A percentile compares a stretch with the other conserved stretches of the same genome.
Evolutionary conservation across 2,113 vertebrate species (phyloP).

Genomic region (Pollachius pollachius): DNA sequence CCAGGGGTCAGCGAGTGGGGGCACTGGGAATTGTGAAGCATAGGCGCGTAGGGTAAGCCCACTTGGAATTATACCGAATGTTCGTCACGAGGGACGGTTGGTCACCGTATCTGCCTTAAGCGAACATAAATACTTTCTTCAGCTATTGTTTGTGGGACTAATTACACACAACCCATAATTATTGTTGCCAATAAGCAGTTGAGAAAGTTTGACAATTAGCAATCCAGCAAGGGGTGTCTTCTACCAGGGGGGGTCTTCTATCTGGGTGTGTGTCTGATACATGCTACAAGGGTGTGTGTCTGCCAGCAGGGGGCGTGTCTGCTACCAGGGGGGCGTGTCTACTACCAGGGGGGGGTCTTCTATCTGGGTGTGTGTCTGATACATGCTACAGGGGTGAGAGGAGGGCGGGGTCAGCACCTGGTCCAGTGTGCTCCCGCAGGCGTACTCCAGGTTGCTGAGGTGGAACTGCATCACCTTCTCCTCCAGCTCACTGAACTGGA

Average conservation of each 20-base stretch:
- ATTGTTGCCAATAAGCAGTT: too few relatives aligned
- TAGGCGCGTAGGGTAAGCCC: background rate
- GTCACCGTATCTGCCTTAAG: too few relatives aligned
- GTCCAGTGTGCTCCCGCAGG: constrained; percentile 89
- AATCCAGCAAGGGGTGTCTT: background rate
- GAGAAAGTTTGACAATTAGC: too few relatives aligned
- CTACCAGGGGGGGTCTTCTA: background rate
- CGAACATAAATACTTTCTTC: too few relatives aligned
- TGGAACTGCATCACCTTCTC: constrained; percentile 96
- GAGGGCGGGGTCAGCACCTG: constrained; percentile 70
- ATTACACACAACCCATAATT: too few relatives aligned
- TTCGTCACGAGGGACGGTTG: too few relatives aligned
- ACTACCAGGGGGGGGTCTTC: background rate
- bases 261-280: background rate
- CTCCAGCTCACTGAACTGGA: constrained; percentile 92
- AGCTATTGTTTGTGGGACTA: too few relatives aligned
- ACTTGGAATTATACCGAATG: too few relatives aligned
- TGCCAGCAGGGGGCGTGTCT: too few relatives aligned
- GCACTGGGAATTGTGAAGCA: too few relatives aligned
- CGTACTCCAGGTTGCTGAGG: constrained; percentile 94
- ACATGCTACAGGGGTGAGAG: background rate
- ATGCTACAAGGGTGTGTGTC: background rate
- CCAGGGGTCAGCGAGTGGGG: too few relatives aligned
- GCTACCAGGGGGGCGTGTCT: too few relatives aligned
- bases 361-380: background rate